Evolutionary conservation across 2,888 invertebrate species (phyloP).

Genomic region (Eristalinus aeneus): DNA sequence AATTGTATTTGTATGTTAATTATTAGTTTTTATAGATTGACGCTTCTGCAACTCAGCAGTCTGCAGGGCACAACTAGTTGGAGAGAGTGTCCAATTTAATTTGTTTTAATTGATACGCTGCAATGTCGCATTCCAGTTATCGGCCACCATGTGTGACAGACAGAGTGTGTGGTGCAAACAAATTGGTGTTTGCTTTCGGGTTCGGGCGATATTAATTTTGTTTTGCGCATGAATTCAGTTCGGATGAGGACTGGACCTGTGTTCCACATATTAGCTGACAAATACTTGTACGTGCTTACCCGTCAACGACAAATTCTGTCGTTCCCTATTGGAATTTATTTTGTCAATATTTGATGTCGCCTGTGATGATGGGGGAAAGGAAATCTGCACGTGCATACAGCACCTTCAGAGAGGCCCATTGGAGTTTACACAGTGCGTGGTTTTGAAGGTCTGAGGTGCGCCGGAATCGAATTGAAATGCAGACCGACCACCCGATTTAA

Average conservation of each 20-base stretch:
- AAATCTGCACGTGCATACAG: not conserved
- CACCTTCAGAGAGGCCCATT: not conserved
- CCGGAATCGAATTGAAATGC: not conserved
- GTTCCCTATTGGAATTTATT: slow-evolving; percentile 8
- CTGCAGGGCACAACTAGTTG: slow-evolving; percentile 1
- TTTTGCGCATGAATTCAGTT: not conserved
- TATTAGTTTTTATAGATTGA: slow-evolving; percentile 35
- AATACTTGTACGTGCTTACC: slow-evolving; percentile 40
- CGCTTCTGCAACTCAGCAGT: slow-evolving; percentile 25
- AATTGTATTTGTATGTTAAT: slow-evolving; percentile 63
- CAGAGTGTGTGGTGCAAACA: slow-evolving; percentile 21
- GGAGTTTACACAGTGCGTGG: not conserved
- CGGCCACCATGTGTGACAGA: slow-evolving; percentile 12
- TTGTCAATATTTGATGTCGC: slow-evolving; percentile 20
- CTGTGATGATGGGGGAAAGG: not conserved
- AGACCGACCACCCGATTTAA: not conserved
- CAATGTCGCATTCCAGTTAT: not conserved
- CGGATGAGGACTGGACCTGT: slow-evolving; percentile 10
- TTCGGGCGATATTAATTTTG: slow-evolving; percentile 49
- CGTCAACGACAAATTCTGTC: not conserved
- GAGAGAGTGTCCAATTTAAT: slow-evolving; percentile 50
- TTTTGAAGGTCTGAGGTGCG: not conserved
- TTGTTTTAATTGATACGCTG: slow-evolving; percentile 54
- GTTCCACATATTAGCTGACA: slow-evolving; percentile 28
- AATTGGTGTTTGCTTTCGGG: slow-evolving; percentile 43